Evolutionary conservation across 2,888 invertebrate species (phyloP).

Genomic region (Gastracanthus pulcherrimus): DNA sequence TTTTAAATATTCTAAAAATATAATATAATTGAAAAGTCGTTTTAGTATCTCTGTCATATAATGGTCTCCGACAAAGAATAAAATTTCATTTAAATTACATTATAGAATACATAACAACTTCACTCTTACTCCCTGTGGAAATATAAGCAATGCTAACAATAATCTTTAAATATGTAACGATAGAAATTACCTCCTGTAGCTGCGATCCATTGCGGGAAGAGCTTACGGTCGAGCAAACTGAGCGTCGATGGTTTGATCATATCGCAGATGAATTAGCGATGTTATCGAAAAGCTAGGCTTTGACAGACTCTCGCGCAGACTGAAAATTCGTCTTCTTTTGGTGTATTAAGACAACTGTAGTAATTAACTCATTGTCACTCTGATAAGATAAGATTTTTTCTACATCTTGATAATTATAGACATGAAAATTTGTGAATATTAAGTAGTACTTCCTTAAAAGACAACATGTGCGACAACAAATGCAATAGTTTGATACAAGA

Average conservation of each 20-base stretch:
- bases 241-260: not conserved
- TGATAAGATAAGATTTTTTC: not conserved
- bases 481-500: too few species aligned
- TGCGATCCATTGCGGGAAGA: conserved; percentile 37
- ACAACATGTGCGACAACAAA: too few species aligned
- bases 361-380: not conserved
- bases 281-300: not conserved
- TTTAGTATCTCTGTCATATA: too few species aligned
- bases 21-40: too few species aligned
- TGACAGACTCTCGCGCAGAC: not conserved
- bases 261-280: not conserved
- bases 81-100: too few species aligned
- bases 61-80: too few species aligned
- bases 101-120: too few species aligned
- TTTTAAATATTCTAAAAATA: too few species aligned
- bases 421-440: not conserved
- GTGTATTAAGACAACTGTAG: not conserved
- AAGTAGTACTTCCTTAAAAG: not conserved
- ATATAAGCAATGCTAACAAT: too few species aligned
- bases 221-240: not conserved
- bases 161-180: too few species aligned
- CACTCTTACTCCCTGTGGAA: too few species aligned
- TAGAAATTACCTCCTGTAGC: conserved; percentile 28
- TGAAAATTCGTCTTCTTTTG: not conserved
- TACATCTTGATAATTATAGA: not conserved